Conservation (phyloP, 2,113 vertebrate species). For the Malurus elegans region DNA sequence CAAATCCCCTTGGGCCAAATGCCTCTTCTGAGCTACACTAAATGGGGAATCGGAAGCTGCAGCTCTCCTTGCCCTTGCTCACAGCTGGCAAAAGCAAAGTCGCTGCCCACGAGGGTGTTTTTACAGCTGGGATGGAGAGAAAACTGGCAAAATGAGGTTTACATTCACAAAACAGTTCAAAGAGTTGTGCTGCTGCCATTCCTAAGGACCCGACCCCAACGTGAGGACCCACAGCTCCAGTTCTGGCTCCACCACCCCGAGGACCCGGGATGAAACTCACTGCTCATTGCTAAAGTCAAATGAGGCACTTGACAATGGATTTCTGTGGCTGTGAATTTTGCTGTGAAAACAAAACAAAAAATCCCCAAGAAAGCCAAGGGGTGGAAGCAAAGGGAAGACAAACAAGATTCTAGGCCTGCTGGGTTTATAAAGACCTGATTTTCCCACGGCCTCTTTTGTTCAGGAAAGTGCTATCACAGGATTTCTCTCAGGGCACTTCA, state of each 20-base stretch:
- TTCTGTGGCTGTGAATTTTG: neutral
- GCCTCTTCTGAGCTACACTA: neutral
- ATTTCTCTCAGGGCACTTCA: neutral
- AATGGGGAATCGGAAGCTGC: neutral
- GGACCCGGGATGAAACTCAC: neutral
- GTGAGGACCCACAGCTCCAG: neutral
- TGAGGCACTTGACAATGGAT: neutral
- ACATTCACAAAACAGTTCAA: neutral
- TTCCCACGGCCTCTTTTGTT: neutral
- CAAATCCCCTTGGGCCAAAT: neutral
- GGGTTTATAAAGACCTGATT: neutral
- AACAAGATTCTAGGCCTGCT: neutral
- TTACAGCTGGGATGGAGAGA: neutral
- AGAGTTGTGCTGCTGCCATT: neutral
- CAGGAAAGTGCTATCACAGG: neutral
- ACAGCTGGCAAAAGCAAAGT: neutral
- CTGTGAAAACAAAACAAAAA: constrained; percentile 5
- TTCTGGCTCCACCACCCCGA: accelerated
- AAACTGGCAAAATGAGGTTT: neutral
- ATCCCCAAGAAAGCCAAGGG: neutral
- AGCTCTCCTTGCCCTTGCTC: neutral
- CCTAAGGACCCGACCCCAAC: neutral
- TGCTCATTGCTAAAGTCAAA: neutral
- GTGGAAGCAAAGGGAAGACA: neutral
- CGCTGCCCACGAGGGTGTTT: neutral